Percentiles rank a stretch among this genome's conserved stretches.
Conservation (phyloP, 2,888 invertebrate genomes). For the Campoplex capitator region DNA sequence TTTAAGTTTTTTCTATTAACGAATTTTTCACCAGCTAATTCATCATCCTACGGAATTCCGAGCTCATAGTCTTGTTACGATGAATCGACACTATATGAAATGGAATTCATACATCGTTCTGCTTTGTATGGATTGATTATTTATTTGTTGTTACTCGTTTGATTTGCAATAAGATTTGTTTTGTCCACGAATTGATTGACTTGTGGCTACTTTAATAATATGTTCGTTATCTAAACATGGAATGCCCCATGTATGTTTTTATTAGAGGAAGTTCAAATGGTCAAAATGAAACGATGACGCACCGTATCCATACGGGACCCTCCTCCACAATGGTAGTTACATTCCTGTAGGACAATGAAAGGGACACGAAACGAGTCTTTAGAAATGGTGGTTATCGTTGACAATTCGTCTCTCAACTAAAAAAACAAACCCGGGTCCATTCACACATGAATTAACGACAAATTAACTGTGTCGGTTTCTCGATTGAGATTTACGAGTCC, state of each 20-base stretch:
- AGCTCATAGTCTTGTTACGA: neutral
- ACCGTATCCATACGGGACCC: slow-evolving; percentile 8
- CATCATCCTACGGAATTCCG: neutral
- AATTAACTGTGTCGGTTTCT: slow-evolving; percentile 61
- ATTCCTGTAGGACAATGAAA: slow-evolving; percentile 63
- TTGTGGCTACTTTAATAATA: neutral
- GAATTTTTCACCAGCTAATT: neutral
- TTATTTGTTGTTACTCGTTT: neutral
- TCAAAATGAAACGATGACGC: slow-evolving; percentile 24
- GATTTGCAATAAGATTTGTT: neutral
- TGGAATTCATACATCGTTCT: neutral
- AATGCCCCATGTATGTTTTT: slow-evolving; percentile 24
- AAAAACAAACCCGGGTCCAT: slow-evolving; percentile 51
- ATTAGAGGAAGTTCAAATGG: slow-evolving; percentile 20
- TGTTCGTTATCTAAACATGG: neutral
- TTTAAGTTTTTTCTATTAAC: neutral
- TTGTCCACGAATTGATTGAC: neutral
- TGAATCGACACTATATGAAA: neutral
- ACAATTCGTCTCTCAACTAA: slow-evolving; percentile 52
- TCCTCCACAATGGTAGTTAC: slow-evolving; percentile 49
- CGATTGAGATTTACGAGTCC: slow-evolving; percentile 66
- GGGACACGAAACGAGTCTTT: slow-evolving; percentile 60
- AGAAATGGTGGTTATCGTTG: slow-evolving; percentile 51
- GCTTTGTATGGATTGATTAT: neutral
- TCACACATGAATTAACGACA: slow-evolving; percentile 67